These are phyloP conservation scores for Morpho deidamia DNA, from an alignment of 2,888 invertebrate species.

Conservation along the genomic window DNA sequence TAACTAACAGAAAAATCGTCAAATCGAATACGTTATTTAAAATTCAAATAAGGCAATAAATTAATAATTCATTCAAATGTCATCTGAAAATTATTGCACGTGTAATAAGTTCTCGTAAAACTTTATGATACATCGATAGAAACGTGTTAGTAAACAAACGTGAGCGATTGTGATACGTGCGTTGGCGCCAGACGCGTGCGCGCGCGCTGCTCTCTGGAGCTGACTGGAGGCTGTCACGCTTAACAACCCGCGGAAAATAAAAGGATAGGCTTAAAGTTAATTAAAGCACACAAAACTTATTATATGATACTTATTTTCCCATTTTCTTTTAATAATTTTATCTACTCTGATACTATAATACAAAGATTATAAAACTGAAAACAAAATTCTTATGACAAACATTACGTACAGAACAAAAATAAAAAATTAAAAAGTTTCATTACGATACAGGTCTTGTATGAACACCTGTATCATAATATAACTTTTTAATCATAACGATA, in stretches of 20 bases:
- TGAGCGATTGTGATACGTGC: slow-evolving; percentile 31
- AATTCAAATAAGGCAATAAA: slow-evolving; percentile 5
- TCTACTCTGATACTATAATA: too few species aligned
- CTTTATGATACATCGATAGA: slow-evolving; percentile 2
- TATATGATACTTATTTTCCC: too few species aligned
- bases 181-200: slow-evolving; percentile 57
- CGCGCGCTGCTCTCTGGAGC: slow-evolving; percentile 62
- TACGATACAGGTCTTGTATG: too few species aligned
- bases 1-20: slow-evolving; percentile 56
- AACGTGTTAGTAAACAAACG: slow-evolving; percentile 60
- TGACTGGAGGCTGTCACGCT: slow-evolving; percentile 69
- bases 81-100: neutral
- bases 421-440: too few species aligned
- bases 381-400: too few species aligned
- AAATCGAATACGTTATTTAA: slow-evolving; percentile 44
- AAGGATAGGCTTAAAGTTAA: neutral
- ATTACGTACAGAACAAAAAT: too few species aligned
- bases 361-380: too few species aligned
- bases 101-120: too few species aligned
- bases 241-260: slow-evolving; percentile 44
- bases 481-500: too few species aligned
- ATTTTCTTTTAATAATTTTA: too few species aligned
- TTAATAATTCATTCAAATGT: slow-evolving; percentile 2
- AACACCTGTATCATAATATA: too few species aligned
- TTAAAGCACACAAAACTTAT: too few species aligned